These are phyloP conservation scores for Falco cherrug DNA, from an alignment of 2,797 vertebrate species.

Conservation along the genomic window DNA sequence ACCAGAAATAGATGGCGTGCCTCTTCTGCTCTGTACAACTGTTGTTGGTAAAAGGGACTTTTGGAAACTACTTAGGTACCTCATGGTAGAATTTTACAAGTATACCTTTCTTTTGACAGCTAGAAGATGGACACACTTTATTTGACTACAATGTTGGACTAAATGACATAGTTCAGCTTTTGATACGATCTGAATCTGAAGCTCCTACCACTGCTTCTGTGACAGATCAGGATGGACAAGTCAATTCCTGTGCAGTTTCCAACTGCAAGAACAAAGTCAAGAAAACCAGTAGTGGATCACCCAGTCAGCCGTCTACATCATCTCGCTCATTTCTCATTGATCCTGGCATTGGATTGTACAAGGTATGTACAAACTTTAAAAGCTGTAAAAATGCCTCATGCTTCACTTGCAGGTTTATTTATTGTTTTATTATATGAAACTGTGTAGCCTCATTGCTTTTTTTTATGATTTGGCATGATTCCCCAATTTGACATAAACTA, in stretches of 20 bases:
- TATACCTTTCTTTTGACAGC: conserved; percentile 75
- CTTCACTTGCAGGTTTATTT: not conserved
- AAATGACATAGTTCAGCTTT: conserved; percentile 97
- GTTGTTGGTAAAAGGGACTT: not conserved
- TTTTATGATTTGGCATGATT: not conserved
- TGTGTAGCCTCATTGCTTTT: not conserved
- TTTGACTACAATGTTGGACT: conserved; percentile 99
- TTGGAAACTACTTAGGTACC: not conserved
- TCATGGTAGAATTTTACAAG: not conserved
- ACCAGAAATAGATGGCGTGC: not conserved
- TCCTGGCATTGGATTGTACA: conserved; percentile 92
- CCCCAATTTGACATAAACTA: not conserved
- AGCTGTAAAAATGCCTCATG: not conserved
- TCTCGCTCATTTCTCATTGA: conserved; percentile 85
- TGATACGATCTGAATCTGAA: conserved; percentile 93
- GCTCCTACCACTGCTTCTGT: conserved; percentile 82
- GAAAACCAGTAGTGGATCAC: conserved; percentile 74
- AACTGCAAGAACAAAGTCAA: conserved; percentile 86
- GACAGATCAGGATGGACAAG: conserved; percentile 80
- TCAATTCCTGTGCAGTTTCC: conserved; percentile 74
- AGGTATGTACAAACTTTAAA: conserved; percentile 79
- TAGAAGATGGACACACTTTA: conserved; percentile 98
- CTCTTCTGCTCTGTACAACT: not conserved
- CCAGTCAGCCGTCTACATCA: conserved; percentile 89
- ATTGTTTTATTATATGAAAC: not conserved